Percentiles rank a stretch among this genome's conserved stretches.
Conservation (phyloP, 2,797 vertebrate genomes). For the Cynopterus sphinx region DNA sequence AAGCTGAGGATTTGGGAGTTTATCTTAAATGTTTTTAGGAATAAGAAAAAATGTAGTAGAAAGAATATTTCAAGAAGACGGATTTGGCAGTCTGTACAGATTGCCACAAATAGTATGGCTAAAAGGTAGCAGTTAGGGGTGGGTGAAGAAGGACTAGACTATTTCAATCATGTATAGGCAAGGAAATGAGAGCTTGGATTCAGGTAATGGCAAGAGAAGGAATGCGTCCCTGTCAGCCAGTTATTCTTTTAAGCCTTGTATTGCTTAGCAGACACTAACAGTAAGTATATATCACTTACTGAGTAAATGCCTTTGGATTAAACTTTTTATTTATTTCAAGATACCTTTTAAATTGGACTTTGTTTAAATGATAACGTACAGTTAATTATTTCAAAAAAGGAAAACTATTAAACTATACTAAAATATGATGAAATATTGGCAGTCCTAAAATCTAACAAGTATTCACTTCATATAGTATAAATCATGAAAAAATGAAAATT, state of each 20-base stretch:
- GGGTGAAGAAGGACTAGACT: neutral
- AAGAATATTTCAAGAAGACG: neutral
- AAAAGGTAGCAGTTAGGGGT: neutral
- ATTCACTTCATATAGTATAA: neutral
- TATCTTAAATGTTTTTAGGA: neutral
- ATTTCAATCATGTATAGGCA: neutral
- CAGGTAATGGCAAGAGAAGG: too few species aligned
- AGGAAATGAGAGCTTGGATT: neutral
- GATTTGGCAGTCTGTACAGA: neutral
- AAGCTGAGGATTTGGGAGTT: neutral
- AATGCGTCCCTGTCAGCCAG: neutral
- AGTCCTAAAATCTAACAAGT: neutral
- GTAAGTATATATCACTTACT: neutral
- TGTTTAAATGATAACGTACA: neutral
- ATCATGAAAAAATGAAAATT: neutral
- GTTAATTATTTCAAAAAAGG: neutral
- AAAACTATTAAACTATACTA: neutral
- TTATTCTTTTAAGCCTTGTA: neutral
- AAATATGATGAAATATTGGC: neutral
- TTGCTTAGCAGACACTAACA: neutral
- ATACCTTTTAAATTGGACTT: neutral
- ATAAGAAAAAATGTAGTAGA: neutral
- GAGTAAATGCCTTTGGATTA: neutral
- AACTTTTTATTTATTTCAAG: neutral
- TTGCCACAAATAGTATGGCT: neutral